phyloP scores from a whole-genome alignment of 2,888 invertebrate species.

The Laothoe populi region DNA sequence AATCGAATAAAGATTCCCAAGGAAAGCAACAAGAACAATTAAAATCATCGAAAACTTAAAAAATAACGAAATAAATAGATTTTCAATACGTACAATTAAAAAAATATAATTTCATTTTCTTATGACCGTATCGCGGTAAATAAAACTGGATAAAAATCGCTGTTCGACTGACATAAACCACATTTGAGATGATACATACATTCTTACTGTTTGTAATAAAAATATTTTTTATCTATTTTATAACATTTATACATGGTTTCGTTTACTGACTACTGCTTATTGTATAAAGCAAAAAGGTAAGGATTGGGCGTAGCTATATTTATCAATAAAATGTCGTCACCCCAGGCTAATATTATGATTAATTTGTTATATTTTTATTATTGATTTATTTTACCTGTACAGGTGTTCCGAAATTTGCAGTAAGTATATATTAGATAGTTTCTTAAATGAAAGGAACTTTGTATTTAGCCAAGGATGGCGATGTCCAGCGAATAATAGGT shows the following conservation, averaged over 20 bases:
- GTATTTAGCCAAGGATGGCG: conserved; percentile 19
- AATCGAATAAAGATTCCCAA: conserved; percentile 80
- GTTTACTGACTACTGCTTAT: conserved; percentile 15
- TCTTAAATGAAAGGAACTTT: conserved; percentile 18
- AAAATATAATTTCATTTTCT: conserved; percentile 47
- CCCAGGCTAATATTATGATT: conserved; percentile 10
- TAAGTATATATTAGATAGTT: conserved; percentile 7
- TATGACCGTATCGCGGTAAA: conserved; percentile 41
- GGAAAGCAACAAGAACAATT: conserved; percentile 83
- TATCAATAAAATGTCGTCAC: conserved; percentile 25
- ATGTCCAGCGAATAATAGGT: conserved; percentile 10
- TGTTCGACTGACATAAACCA: neutral
- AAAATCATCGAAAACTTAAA: conserved; percentile 83
- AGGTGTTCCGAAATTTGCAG: neutral
- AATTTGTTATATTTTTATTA: neutral
- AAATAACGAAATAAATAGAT: conserved; percentile 82
- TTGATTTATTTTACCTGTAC: conserved; percentile 1
- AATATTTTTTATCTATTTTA: conserved; percentile 23
- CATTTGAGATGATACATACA: conserved; percentile 7
- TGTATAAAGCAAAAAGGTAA: conserved; percentile 19
- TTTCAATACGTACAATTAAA: conserved; percentile 59
- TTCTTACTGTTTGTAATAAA: conserved; percentile 19
- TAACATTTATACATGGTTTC: conserved; percentile 22
- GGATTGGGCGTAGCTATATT: neutral
- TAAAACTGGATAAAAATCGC: conserved; percentile 15